Conservation (phyloP, 2,113 vertebrate species). For the Macaca mulatta region DNA sequence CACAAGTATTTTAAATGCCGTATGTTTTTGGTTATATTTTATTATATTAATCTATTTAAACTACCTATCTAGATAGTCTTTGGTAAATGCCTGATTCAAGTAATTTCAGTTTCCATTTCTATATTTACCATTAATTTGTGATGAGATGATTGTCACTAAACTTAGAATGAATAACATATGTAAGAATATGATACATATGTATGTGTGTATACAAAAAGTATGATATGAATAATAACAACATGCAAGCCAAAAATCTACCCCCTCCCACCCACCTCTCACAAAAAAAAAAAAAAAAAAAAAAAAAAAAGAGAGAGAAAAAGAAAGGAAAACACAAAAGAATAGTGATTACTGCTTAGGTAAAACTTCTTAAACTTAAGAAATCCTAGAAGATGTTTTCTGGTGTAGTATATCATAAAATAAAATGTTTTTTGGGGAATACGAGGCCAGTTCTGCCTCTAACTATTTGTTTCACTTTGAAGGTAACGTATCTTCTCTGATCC, state of each 20-base stretch:
- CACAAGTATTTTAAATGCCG: not conserved
- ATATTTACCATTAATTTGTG: not conserved
- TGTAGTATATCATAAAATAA: not conserved
- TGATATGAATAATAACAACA: not conserved
- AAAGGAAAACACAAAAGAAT: not conserved
- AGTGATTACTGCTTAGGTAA: not conserved
- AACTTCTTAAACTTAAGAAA: not conserved
- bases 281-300: not conserved
- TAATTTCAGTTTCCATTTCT: not conserved
- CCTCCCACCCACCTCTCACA: accelerated
- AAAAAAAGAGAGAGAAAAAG: not conserved
- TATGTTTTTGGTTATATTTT: not conserved
- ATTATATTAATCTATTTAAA: not conserved
- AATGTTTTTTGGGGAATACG: not conserved
- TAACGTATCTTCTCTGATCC: not conserved
- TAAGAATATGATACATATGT: not conserved
- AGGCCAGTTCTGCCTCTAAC: not conserved
- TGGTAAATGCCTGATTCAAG: not conserved
- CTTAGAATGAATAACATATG: not conserved
- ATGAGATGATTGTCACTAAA: not conserved
- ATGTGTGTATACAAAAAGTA: too few relatives aligned
- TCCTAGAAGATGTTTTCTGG: not conserved
- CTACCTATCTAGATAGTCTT: not conserved
- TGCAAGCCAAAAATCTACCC: not conserved
- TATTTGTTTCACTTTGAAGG: not conserved